Percentiles rank a stretch among this genome's conserved stretches.
Evolutionary conservation across 2,888 invertebrate species (phyloP).

Genomic region (Caenorhabditis parvicauda): DNA sequence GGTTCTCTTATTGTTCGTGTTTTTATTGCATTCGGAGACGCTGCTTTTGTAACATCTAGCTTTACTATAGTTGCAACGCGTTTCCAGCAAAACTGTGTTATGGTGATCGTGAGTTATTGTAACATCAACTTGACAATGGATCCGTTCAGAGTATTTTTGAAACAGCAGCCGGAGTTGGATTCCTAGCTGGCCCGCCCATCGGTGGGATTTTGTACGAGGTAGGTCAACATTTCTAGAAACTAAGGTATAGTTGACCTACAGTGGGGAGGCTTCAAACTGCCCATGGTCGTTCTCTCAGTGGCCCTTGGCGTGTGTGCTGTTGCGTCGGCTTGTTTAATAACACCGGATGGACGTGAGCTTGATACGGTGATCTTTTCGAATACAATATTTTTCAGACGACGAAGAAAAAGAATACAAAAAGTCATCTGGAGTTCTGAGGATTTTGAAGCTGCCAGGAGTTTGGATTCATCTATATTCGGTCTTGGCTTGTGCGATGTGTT

Average conservation of each 20-base stretch:
- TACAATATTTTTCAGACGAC: slow-evolving; percentile 47
- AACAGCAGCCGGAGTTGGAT: slow-evolving; percentile 80
- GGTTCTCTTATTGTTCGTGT: slow-evolving; percentile 55
- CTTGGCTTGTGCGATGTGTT: too few relatives aligned
- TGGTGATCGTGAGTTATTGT: slow-evolving; percentile 62
- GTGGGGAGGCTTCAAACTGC: slow-evolving; percentile 45
- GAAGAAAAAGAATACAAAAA: too few relatives aligned
- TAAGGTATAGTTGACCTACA: too few relatives aligned
- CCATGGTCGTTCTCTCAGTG: slow-evolving; percentile 56
- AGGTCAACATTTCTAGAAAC: too few relatives aligned
- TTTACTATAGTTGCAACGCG: slow-evolving; percentile 65
- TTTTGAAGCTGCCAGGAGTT: too few relatives aligned
- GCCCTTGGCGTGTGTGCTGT: too few relatives aligned
- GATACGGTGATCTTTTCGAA: slow-evolving; percentile 57
- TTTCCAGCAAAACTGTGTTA: slow-evolving; percentile 64
- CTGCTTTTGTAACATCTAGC: slow-evolving; percentile 63
- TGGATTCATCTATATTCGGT: too few relatives aligned
- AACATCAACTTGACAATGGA: not conserved
- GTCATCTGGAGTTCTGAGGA: too few relatives aligned
- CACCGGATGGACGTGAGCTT: slow-evolving; percentile 10
- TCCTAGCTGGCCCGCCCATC: slow-evolving; percentile 85
- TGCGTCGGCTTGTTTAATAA: slow-evolving; percentile 47
- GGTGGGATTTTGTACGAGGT: slow-evolving; percentile 77
- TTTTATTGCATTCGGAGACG: slow-evolving; percentile 60
- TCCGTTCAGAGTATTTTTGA: slow-evolving; percentile 64